Conservation (phyloP, 2,797 vertebrate species). For the Gorsachius magnificus region DNA sequence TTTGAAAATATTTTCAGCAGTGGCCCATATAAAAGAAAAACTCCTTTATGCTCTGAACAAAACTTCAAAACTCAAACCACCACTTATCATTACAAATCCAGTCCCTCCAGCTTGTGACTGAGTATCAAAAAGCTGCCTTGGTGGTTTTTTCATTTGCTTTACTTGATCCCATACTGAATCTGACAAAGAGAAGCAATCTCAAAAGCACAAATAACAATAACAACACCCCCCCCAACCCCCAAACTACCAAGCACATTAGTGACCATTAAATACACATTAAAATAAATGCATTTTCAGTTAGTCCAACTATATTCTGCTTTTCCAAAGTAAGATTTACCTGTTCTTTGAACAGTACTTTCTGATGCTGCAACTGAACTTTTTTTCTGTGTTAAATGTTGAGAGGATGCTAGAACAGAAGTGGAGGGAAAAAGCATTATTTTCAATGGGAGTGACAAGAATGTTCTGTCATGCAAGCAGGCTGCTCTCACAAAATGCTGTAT, state of each 20-base stretch:
- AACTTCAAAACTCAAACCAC: background rate
- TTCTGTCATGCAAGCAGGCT: background rate
- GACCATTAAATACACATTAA: background rate
- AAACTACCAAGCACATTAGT: background rate
- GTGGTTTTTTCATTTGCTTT: background rate
- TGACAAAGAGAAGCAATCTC: background rate
- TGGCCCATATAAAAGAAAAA: background rate
- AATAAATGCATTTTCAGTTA: background rate
- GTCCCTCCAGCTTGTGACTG: background rate
- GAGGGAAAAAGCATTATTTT: slow-evolving; percentile 57
- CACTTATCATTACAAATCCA: background rate
- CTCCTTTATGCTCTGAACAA: background rate
- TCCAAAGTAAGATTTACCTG: slow-evolving; percentile 72
- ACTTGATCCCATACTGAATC: background rate
- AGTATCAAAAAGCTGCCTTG: background rate
- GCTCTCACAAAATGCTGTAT: background rate
- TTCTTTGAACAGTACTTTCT: slow-evolving; percentile 77
- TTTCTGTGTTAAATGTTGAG: slow-evolving; percentile 77
- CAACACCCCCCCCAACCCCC: background rate
- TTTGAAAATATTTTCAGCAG: background rate
- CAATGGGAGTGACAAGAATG: slow-evolving; percentile 14
- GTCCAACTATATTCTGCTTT: slow-evolving; percentile 14
- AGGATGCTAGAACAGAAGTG: slow-evolving; percentile 71
- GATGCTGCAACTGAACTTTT: slow-evolving; percentile 72
- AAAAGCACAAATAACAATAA: background rate